Percentiles rank a stretch among this genome's conserved stretches.
Conservation (phyloP, 2,888 invertebrate species). For the Calliphora vomitoria region DNA sequence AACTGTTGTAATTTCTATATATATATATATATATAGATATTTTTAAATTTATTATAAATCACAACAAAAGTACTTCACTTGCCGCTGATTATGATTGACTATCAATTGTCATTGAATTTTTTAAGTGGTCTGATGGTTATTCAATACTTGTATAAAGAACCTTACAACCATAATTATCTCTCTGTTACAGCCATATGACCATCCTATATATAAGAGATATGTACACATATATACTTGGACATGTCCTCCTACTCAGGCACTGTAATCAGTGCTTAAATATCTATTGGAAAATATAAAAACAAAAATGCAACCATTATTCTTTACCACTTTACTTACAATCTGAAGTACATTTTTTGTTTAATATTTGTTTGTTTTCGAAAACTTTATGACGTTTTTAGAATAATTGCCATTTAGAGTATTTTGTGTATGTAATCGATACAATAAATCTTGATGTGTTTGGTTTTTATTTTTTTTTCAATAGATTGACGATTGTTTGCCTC, state of each 20-base stretch:
- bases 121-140: constrained; percentile 12
- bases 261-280: constrained; percentile 24
- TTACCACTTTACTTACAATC: constrained; percentile 15
- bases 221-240: background rate
- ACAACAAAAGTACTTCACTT: constrained; percentile 1
- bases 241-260: background rate
- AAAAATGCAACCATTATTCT: background rate
- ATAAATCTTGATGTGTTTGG: constrained; percentile 14
- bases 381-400: background rate
- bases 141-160: constrained; percentile 16
- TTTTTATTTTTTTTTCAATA: background rate
- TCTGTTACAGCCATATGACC: background rate
- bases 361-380: background rate
- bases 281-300: constrained; percentile 4
- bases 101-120: constrained; percentile 31
- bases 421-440: background rate
- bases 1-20: background rate
- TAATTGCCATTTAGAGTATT: background rate
- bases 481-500: background rate
- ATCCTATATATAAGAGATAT: background rate
- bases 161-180: constrained; percentile 3
- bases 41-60: background rate
- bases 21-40: too few relatives aligned
- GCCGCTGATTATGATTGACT: constrained; percentile 6
- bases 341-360: background rate